phyloP scores from a whole-genome alignment of 53 echinoderm and acorn worm genomes.

The Echinometra lucunter region DNA sequence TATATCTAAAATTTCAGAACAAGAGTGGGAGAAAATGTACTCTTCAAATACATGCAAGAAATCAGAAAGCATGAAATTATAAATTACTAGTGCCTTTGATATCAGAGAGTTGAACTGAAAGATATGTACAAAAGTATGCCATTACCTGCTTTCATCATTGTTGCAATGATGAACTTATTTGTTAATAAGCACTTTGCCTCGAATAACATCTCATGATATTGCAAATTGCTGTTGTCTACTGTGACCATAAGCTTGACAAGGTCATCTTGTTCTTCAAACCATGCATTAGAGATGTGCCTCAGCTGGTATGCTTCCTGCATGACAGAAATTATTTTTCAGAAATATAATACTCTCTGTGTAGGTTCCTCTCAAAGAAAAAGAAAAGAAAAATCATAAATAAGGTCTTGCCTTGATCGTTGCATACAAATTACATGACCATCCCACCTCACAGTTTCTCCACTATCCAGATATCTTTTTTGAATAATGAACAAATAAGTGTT shows the following conservation, averaged over 20 bases:
- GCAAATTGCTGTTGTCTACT: neutral
- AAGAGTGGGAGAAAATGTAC: no score
- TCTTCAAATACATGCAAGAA: neutral
- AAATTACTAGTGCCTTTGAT: no score
- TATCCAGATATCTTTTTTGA: no score
- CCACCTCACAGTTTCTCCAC: no score
- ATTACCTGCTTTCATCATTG: slow-evolving; percentile 46
- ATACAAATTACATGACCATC: no score
- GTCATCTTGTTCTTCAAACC: neutral
- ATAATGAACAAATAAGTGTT: no score
- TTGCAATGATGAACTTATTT: neutral
- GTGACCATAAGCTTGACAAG: neutral
- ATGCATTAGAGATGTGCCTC: neutral
- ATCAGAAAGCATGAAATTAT: neutral
- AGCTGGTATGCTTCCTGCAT: slow-evolving; percentile 36
- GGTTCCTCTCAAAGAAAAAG: no score
- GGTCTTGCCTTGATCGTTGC: no score
- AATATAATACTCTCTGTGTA: neutral
- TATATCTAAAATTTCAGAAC: no score
- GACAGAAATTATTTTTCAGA: neutral
- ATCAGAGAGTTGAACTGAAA: neutral
- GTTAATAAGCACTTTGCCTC: neutral
- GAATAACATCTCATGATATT: neutral
- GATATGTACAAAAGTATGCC: neutral
- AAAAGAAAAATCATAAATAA: no score